A percentile compares a stretch with the other conserved stretches of the same genome.
Conservation (phyloP, 2,113 vertebrate genomes). For the Ellobius talpinus region DNA sequence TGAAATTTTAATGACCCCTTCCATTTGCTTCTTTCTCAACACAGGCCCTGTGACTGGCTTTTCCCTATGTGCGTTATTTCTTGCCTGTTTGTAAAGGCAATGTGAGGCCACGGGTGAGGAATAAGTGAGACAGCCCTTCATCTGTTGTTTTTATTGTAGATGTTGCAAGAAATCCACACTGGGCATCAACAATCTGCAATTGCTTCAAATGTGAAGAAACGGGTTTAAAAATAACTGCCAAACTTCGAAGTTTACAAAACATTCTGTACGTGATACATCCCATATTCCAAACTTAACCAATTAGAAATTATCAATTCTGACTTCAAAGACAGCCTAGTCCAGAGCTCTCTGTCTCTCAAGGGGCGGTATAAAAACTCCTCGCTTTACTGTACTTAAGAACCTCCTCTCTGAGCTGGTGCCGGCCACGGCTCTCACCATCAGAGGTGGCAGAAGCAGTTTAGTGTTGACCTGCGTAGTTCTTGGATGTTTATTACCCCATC, state of each 20-base stretch:
- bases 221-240: constrained; percentile 66
- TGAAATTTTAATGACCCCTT: constrained; percentile 20
- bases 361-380: constrained; percentile 37
- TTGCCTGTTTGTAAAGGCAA: neutral
- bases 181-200: constrained; percentile 60
- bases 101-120: constrained; percentile 58
- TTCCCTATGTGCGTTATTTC: constrained; percentile 16
- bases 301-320: constrained; percentile 72
- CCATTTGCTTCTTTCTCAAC: neutral
- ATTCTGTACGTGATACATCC: constrained; percentile 64
- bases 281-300: constrained; percentile 80
- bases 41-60: neutral
- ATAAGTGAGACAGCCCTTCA: constrained; percentile 48
- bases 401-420: neutral
- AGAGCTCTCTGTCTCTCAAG: constrained; percentile 30
- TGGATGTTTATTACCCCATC: neutral
- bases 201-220: constrained; percentile 51
- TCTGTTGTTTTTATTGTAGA: constrained; percentile 38
- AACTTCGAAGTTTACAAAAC: constrained; percentile 37
- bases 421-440: neutral
- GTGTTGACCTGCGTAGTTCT: neutral
- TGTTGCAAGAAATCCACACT: constrained; percentile 40
- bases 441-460: neutral
- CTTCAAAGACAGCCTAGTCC: constrained; percentile 83
- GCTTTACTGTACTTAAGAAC: neutral